phyloP scores from a whole-genome alignment of 1,140 invertebrate genomes.

The Lerema accius region DNA sequence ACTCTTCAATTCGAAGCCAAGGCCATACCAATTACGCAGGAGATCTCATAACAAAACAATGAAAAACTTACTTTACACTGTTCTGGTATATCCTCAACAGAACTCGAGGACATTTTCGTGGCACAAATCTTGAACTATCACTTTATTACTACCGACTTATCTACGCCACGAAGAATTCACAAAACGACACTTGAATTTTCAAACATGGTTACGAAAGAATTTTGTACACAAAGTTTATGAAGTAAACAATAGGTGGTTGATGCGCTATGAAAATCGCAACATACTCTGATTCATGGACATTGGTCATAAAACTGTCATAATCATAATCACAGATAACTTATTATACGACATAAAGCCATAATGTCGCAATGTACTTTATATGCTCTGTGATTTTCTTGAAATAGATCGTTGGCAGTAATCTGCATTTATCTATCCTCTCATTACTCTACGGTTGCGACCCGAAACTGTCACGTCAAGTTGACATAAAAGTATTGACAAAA shows the following conservation, averaged over 20 bases:
- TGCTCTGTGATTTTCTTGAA: too few relatives aligned
- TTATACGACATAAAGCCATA: too few relatives aligned
- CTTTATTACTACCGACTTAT: background rate
- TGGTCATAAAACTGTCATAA: too few relatives aligned
- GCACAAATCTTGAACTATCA: background rate
- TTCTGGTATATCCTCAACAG: conserved; percentile 67
- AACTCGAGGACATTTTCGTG: conserved; percentile 64
- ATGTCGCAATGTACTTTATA: too few relatives aligned
- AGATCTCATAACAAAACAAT: conserved; percentile 41
- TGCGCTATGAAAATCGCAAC: too few relatives aligned
- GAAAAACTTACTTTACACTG: conserved; percentile 64
- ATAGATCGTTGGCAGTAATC: too few relatives aligned
- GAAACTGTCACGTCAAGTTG: conserved; percentile 2
- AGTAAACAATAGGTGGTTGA: conserved; percentile 8
- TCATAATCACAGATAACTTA: too few relatives aligned
- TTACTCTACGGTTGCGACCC: too few relatives aligned
- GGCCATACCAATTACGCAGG: conserved; percentile 40
- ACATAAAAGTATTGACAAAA: background rate
- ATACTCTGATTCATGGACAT: too few relatives aligned
- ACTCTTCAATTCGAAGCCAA: conserved; percentile 32
- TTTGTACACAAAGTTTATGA: conserved; percentile 20
- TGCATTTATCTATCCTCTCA: too few relatives aligned
- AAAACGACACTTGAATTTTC: conserved; percentile 8
- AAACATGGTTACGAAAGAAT: conserved; percentile 18
- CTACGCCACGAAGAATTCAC: conserved; percentile 5